Evolutionary conservation across 2,888 invertebrate species (phyloP), one percentile per base, ranked within the genome.

Genomic region (Drosophila helvetica): DNA sequence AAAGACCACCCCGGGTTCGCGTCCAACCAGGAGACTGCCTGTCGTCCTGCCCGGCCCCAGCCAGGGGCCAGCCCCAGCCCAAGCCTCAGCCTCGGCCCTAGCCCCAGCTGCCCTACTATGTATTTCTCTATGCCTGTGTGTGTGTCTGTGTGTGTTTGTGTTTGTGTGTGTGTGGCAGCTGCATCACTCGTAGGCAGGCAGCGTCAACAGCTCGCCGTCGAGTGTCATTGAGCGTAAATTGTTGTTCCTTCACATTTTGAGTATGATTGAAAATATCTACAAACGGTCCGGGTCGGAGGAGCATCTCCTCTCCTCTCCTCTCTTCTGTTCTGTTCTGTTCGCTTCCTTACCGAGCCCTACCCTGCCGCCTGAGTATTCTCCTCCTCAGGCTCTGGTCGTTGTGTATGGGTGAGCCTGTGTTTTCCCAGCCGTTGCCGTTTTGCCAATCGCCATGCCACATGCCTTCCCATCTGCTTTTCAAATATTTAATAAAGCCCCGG

Each of bases 181-280:
- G 70, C 70, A 54, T 55, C 64, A 69, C 45, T 55, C 38, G 63
- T 38, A 61, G 53, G 52, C 62, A 54, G 58, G 64, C 71, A 57
- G 71, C 79, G 54, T 56, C 77, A 79, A 78, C 80, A 83, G 80
- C 74, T 74, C 71, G 76, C 72, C 85, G 72, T 88, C 75, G 83
- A 90, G 90, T 89, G 89, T 77, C 90, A 88, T 90, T 90, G 89
- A 90, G 86, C 85, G 80, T 80, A 90, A 90, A 89, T 90, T 90
- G 91, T 90, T 90, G 88, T 90, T 90, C 72, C 83, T 86, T 85
- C 80, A 85, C 86, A 79, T 84, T 87, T 87, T 80, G 83, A 90
- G 90, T 89, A 84, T 88, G 84, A 89, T 90, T 90, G 89, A 90
- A 87, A 90, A 87, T 84, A 85, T 87, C 80, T 77, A 85, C 85